phyloP scores from a whole-genome alignment of 2,888 invertebrate species.

The Odontocerum albicorne region DNA sequence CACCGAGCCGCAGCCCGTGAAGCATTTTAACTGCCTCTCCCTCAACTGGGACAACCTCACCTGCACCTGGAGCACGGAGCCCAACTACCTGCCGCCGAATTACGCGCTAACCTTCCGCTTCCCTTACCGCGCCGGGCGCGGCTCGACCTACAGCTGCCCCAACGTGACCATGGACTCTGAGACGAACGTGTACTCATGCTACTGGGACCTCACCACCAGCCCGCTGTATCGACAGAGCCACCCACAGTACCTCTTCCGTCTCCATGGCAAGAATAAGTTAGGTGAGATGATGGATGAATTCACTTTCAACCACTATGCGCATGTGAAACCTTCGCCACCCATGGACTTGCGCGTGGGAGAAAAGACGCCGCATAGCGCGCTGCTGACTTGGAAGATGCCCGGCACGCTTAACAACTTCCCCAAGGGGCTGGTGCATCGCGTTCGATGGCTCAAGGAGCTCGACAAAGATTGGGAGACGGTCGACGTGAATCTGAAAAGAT shows the following conservation, averaged over 20 bases:
- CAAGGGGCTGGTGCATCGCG: slow-evolving; percentile 51
- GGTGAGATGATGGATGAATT: slow-evolving; percentile 51
- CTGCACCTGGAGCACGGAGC: slow-evolving; percentile 71
- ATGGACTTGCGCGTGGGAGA: slow-evolving; percentile 5
- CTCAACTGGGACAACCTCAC: slow-evolving; percentile 72
- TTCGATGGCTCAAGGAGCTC: slow-evolving; percentile 57
- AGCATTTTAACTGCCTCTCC: slow-evolving; percentile 73
- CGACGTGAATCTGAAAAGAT: slow-evolving; percentile 46
- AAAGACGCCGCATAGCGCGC: slow-evolving; percentile 37
- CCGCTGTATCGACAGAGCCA: slow-evolving; percentile 59
- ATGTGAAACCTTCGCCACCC: slow-evolving; percentile 44
- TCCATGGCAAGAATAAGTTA: slow-evolving; percentile 57
- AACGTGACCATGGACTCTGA: slow-evolving; percentile 35
- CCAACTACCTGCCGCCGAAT: slow-evolving; percentile 58
- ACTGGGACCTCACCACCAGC: slow-evolving; percentile 52
- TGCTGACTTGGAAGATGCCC: slow-evolving; percentile 53
- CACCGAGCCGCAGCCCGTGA: slow-evolving; percentile 62
- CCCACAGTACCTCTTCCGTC: slow-evolving; percentile 52
- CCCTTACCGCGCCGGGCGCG: slow-evolving; percentile 46
- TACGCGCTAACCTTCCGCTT: slow-evolving; percentile 56
- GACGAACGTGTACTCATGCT: slow-evolving; percentile 44
- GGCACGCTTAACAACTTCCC: slow-evolving; percentile 53
- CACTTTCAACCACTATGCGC: slow-evolving; percentile 53
- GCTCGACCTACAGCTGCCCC: slow-evolving; percentile 13
- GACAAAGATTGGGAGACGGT: slow-evolving; percentile 52